These are phyloP conservation scores for Hydrophis major DNA, from an alignment of 2,797 vertebrate species.

Conservation along the genomic window DNA sequence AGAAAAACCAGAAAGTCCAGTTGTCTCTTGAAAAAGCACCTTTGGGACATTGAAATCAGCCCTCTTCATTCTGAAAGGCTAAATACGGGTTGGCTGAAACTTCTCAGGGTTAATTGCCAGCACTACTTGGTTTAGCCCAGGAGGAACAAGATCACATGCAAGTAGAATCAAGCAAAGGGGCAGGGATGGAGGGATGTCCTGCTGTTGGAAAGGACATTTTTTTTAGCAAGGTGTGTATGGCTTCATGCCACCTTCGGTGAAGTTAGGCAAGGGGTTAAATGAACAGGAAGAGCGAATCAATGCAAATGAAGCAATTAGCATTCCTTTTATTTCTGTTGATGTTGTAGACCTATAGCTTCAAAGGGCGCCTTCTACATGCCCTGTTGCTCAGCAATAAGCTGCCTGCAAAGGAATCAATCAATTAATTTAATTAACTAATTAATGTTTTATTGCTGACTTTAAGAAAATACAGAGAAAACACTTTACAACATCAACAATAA, in stretches of 20 bases:
- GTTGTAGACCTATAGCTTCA: background rate
- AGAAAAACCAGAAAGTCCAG: too few relatives aligned
- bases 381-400: background rate
- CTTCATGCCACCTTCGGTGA: background rate
- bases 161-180: background rate
- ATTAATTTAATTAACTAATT: background rate
- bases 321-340: background rate
- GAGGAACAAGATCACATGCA: background rate
- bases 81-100: background rate
- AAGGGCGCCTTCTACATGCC: background rate
- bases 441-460: background rate
- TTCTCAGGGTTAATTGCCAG: background rate
- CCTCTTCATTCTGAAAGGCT: background rate
- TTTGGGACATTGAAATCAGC: background rate
- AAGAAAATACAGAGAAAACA: background rate
- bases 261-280: background rate
- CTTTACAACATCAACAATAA: background rate
- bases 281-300: background rate
- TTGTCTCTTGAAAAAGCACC: too few relatives aligned
- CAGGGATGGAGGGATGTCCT: background rate
- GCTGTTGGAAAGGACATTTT: background rate
- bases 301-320: background rate
- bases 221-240: background rate
- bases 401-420: background rate
- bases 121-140: background rate